Evolutionary conservation across 1,140 invertebrate species (phyloP), one percentile per base, ranked within the genome.

Genomic region (Brachionus koreanus): DNA sequence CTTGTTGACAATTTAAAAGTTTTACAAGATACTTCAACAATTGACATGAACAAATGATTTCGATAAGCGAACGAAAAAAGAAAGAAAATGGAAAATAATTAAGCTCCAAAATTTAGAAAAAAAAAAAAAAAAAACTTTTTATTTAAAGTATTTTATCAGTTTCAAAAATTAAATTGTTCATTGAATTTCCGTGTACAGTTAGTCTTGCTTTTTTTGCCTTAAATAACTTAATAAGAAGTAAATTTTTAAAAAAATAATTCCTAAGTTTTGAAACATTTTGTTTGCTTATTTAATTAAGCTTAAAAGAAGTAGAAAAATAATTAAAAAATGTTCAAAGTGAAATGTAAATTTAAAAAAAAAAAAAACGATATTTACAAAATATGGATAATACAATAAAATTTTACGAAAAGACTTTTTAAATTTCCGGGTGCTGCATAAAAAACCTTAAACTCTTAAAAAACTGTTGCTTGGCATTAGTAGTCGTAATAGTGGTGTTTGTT

Each of bases 281-380:
- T 19, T 13, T 46, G 42, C 69, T 74, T 74, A 13, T 61, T 39
- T 72, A 37, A 35, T 72, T 72, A 57, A 39, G 33, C 37, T 74
- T 25, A 74, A 46, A 74, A n/a, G n/a, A 74, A 74, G 25, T 74
- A 74, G 69, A 74, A 74, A 74, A 74, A 46, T 74, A 74, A 74
- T 46, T 46, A 19, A 43, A 43, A 74, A 74, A 46, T 46, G 37
- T 74, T 46, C 69, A 74, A 74, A 74, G 46, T 69, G 65, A 69
- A 69, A 65, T 65, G 61, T 29, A 65, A 65, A 65, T 39, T 25
- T n/a, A 65, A 65, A 29, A 29, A 35, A 74, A 74, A 74, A 74
- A 74, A 74, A 74, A 43, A 74, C 69, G 69, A 74, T 74, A 74
- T 74, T 74, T 74, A 74, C 69, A 74, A 74, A 74, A 72, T 29